phyloP scores from a whole-genome alignment of 2,888 invertebrate species.

The Meteorus colon region DNA sequence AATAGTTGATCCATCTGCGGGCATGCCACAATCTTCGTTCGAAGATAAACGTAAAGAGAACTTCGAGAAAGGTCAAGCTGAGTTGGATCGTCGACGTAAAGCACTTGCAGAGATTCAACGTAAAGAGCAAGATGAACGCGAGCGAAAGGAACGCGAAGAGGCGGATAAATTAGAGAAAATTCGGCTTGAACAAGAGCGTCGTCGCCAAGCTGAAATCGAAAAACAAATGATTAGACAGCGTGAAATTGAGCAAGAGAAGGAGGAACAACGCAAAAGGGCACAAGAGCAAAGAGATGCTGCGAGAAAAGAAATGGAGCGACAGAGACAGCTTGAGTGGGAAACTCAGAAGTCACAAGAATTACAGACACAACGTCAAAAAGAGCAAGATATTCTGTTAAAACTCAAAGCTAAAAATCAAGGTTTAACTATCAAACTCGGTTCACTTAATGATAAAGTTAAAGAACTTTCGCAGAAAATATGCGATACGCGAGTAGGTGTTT shows the following conservation, averaged over 20 bases:
- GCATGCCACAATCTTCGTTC: slow-evolving; percentile 80
- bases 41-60: slow-evolving; percentile 98
- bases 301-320: slow-evolving; percentile 92
- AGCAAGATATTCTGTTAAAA: slow-evolving; percentile 88
- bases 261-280: slow-evolving; percentile 86
- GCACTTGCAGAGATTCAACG: slow-evolving; percentile 91
- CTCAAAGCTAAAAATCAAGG: slow-evolving; percentile 92
- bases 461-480: slow-evolving; percentile 88
- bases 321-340: slow-evolving; percentile 97
- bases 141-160: slow-evolving; percentile 94
- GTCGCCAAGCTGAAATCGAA: slow-evolving; percentile 91
- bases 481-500: slow-evolving; percentile 89
- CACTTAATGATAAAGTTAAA: slow-evolving; percentile 80
- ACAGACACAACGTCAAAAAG: slow-evolving; percentile 88
- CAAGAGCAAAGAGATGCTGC: slow-evolving; percentile 88
- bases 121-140: slow-evolving; percentile 94
- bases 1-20: slow-evolving; percentile 67
- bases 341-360: slow-evolving; percentile 91
- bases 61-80: slow-evolving; percentile 98
- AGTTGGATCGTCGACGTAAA: slow-evolving; percentile 92
- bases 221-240: slow-evolving; percentile 86
- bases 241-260: slow-evolving; percentile 83
- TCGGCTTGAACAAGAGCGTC: slow-evolving; percentile 81
- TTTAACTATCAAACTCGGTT: slow-evolving; percentile 82
- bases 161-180: slow-evolving; percentile 89